A percentile compares a stretch with the other conserved stretches of the same genome.
Evolutionary conservation across 2,113 vertebrate species (phyloP).

Genomic region (Echinops telfairi): DNA sequence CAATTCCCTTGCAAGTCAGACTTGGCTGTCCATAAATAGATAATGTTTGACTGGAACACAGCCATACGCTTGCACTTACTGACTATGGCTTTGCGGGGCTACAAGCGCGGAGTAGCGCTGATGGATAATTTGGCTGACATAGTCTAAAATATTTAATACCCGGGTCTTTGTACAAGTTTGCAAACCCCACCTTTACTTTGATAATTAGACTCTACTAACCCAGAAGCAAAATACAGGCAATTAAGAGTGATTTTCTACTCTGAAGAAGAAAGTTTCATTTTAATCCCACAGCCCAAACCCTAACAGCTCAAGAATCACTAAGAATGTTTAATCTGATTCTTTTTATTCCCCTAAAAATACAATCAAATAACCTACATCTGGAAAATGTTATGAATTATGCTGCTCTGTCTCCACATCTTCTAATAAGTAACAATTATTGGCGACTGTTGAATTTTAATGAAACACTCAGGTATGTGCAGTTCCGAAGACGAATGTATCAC

Average conservation of each 20-base stretch:
- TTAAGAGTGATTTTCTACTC: not conserved
- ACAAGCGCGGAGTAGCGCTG: not conserved
- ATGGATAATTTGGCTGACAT: not conserved
- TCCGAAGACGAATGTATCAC: conserved; percentile 17
- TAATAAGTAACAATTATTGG: conserved; percentile 15
- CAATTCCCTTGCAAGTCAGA: not conserved
- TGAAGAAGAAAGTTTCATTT: conserved; percentile 45
- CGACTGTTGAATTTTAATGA: conserved; percentile 35
- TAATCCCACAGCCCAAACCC: conserved; percentile 44
- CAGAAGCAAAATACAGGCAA: conserved; percentile 24
- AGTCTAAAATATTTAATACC: not conserved
- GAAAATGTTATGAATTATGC: not conserved
- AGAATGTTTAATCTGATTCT: conserved; percentile 44
- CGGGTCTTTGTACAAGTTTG: not conserved
- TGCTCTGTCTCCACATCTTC: not conserved
- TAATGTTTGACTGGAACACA: not conserved
- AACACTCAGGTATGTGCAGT: not conserved
- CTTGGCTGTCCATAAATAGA: not conserved
- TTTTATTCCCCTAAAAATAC: conserved; percentile 4
- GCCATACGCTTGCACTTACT: not conserved
- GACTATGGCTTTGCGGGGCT: too few species aligned
- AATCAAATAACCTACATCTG: conserved; percentile 6
- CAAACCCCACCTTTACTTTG: not conserved
- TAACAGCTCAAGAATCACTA: conserved; percentile 28
- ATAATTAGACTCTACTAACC: not conserved